Conservation (phyloP, 2,113 vertebrate genomes). For the Cryptotis parvus region DNA sequence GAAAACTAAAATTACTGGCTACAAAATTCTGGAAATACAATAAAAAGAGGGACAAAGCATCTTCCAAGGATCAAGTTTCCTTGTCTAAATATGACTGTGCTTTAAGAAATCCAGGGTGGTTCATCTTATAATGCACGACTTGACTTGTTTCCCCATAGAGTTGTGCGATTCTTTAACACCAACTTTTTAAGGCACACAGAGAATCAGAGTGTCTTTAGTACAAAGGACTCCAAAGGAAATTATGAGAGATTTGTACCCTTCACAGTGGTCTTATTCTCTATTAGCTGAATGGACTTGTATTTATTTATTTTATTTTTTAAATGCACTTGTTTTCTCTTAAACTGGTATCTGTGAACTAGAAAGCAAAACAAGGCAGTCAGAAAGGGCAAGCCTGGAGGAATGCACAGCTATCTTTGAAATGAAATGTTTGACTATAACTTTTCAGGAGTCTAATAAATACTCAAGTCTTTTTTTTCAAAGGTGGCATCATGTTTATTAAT, state of each 20-base stretch:
- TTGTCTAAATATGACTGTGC: neutral
- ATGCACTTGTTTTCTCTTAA: neutral
- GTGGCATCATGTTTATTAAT: too few relatives aligned
- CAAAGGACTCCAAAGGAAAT: neutral
- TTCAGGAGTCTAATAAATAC: neutral
- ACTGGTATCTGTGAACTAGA: neutral
- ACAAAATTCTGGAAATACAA: neutral
- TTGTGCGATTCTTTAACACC: too few relatives aligned
- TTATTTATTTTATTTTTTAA: neutral
- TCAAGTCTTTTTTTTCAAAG: too few relatives aligned
- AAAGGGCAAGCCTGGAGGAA: neutral
- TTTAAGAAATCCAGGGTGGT: neutral
- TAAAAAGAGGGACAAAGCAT: neutral
- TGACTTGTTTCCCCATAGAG: neutral
- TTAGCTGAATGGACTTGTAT: neutral
- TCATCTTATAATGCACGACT: neutral
- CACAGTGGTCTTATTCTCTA: neutral
- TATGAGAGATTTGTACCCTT: neutral
- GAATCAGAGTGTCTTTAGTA: neutral
- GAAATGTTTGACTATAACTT: neutral
- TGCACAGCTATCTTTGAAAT: neutral
- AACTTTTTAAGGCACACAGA: neutral
- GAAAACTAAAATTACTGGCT: constrained; percentile 24
- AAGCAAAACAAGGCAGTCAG: neutral
- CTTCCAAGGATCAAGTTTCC: neutral